These are phyloP conservation scores for Saccostrea glomerata DNA, from an alignment of 1,140 invertebrate genomes.

Conservation along the genomic window DNA sequence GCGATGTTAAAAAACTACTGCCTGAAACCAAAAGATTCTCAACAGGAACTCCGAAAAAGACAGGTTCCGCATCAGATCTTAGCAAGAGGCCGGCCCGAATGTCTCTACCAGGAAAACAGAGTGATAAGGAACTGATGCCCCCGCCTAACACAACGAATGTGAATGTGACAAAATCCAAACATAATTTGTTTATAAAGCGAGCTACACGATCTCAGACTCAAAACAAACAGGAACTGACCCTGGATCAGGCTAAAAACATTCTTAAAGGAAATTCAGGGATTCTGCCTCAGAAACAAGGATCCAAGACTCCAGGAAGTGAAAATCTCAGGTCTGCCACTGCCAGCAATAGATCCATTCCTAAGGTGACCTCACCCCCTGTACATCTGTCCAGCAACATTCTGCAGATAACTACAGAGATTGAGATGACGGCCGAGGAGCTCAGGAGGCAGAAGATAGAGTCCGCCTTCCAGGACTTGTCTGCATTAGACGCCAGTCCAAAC, in stretches of 20 bases:
- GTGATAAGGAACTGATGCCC: constrained; percentile 65
- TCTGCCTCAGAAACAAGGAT: constrained; percentile 43
- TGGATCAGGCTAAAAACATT: constrained; percentile 72
- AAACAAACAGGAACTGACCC: constrained; percentile 63
- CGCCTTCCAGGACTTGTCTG: constrained; percentile 53
- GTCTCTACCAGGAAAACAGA: constrained; percentile 46
- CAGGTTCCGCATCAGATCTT: neutral
- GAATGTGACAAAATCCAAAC: constrained; percentile 44
- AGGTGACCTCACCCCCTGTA: constrained; percentile 40
- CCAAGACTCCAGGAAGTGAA: constrained; percentile 7
- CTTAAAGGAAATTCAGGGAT: constrained; percentile 70
- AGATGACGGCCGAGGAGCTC: constrained; percentile 61
- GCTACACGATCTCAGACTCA: constrained; percentile 53
- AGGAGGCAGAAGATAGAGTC: constrained; percentile 55
- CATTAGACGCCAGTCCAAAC: constrained; percentile 64
- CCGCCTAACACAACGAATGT: constrained; percentile 57
- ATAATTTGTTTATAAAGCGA: constrained; percentile 56
- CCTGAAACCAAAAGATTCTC: constrained; percentile 43
- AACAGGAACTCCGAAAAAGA: constrained; percentile 44
- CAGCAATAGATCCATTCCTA: constrained; percentile 24
- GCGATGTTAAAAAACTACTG: neutral
- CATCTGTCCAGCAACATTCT: constrained; percentile 45
- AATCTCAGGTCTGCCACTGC: constrained; percentile 6
- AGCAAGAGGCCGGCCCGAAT: constrained; percentile 12
- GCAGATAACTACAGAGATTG: constrained; percentile 64